Evolutionary conservation across 2,797 vertebrate genomes (phyloP).

Genomic region (Bradypodion pumilum): DNA sequence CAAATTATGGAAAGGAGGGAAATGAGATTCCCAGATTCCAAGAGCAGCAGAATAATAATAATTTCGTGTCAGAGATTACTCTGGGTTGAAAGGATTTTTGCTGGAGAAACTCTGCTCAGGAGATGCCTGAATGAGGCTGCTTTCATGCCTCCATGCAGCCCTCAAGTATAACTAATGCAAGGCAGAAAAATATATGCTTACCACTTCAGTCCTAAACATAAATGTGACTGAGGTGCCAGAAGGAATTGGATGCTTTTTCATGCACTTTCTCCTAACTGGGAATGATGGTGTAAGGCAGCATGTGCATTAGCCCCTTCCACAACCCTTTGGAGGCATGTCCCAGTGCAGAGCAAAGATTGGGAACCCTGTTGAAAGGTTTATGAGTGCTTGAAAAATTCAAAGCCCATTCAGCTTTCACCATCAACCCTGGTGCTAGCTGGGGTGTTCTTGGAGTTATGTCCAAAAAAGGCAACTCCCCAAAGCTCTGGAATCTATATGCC

Average conservation of each 20-base stretch:
- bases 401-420: not conserved
- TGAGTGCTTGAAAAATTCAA: not conserved
- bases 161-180: not conserved
- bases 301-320: not conserved
- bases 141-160: no score
- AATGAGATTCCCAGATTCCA: not conserved
- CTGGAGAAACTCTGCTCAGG: no score
- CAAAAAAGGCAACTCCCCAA: no score
- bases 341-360: not conserved
- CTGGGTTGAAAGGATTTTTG: no score
- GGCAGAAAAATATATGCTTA: not conserved
- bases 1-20: not conserved
- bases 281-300: not conserved
- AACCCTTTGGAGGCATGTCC: not conserved
- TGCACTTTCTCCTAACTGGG: not conserved
- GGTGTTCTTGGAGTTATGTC: no score
- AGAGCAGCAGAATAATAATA: slow-evolving; percentile 12
- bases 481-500: not conserved
- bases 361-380: no score
- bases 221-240: not conserved
- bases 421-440: not conserved
- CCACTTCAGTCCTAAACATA: not conserved
- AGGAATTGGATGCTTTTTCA: not conserved
- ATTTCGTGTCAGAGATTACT: no score
- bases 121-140: no score